A percentile compares a stretch with the other conserved stretches of the same genome.
phyloP scores from a whole-genome alignment of 2,888 invertebrate species.

The Aquatica leii region DNA sequence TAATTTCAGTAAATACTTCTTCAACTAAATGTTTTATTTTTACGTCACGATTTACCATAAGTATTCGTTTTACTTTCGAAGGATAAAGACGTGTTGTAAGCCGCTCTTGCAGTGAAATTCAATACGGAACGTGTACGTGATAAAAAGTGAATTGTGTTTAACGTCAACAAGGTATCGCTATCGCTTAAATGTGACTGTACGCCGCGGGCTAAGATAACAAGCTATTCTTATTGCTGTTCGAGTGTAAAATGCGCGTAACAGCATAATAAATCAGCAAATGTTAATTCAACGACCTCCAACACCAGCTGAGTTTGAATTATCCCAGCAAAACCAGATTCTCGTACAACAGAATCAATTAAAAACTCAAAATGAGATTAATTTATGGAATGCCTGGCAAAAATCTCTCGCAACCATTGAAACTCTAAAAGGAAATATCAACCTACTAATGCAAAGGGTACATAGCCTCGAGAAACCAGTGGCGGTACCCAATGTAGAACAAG shows the following conservation, averaged over 20 bases:
- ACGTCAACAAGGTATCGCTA: neutral
- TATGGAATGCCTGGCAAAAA: constrained; percentile 26
- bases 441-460: constrained; percentile 19
- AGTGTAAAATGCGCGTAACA: constrained; percentile 13
- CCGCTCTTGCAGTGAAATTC: constrained; percentile 17
- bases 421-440: constrained; percentile 20
- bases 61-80: neutral
- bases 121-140: constrained; percentile 13
- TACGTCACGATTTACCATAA: too few relatives aligned
- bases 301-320: constrained; percentile 15
- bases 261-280: constrained; percentile 12
- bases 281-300: constrained; percentile 16
- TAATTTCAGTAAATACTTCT: too few relatives aligned
- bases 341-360: constrained; percentile 19
- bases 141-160: constrained; percentile 9
- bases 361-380: constrained; percentile 22
- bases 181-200: constrained; percentile 21
- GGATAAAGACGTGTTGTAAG: constrained; percentile 12
- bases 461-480: constrained; percentile 22
- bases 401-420: constrained; percentile 9
- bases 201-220: constrained; percentile 22
- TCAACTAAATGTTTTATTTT: too few relatives aligned
- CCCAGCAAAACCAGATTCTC: constrained; percentile 20
- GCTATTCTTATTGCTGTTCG: constrained; percentile 11
- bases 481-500: constrained; percentile 13